Evolutionary conservation across 2,113 vertebrate genomes (phyloP).

Genomic region (Callocephalon fimbriatum): DNA sequence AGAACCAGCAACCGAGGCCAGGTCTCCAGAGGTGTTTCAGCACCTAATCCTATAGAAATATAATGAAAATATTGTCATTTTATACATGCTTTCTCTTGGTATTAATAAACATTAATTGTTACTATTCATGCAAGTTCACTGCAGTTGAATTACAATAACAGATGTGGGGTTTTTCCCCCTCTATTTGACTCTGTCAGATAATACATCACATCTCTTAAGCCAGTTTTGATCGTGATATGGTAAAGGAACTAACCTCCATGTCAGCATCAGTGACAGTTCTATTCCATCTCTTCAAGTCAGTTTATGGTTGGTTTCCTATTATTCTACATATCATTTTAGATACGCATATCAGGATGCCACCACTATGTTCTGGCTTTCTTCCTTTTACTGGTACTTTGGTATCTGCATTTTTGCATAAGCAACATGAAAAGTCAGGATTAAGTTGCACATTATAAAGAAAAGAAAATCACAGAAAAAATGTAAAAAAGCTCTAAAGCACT

Average conservation of each 20-base stretch:
- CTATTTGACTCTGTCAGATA: background rate
- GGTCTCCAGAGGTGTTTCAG: background rate
- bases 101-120: background rate
- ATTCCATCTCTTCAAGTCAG: background rate
- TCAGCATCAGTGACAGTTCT: rapidly evolving
- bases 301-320: background rate
- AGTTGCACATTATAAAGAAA: background rate
- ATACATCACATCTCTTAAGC: background rate
- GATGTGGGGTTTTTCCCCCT: background rate
- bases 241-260: background rate
- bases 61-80: background rate
- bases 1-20: background rate
- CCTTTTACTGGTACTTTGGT: background rate
- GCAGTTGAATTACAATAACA: background rate
- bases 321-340: background rate
- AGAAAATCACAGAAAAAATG: background rate
- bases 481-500: background rate
- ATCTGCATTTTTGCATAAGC: background rate
- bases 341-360: background rate
- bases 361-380: background rate
- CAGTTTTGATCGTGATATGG: background rate
- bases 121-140: background rate
- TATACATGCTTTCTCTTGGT: background rate
- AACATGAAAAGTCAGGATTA: background rate
- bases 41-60: background rate